phyloP scores from a whole-genome alignment of 35 echinoderm and acorn worm species.

The Chiridota heheva region DNA sequence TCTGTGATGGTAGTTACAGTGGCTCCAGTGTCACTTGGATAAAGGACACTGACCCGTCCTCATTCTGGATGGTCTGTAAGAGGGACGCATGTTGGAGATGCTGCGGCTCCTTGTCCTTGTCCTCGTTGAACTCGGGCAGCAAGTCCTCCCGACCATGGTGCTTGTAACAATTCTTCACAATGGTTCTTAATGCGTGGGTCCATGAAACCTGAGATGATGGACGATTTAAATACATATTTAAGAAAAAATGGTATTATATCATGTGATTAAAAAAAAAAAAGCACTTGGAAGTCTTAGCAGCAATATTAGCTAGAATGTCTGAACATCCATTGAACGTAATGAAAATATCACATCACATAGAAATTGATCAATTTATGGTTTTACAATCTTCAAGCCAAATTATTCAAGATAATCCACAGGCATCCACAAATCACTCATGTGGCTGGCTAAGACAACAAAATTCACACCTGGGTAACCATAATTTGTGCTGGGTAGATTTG shows the following conservation, averaged over 20 bases:
- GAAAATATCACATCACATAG: too few relatives aligned
- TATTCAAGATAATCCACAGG: too few relatives aligned
- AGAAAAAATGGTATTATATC: not conserved
- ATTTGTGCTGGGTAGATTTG: too few relatives aligned
- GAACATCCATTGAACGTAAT: too few relatives aligned
- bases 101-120: constrained; percentile 56
- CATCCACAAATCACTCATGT: too few relatives aligned
- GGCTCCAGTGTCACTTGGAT: constrained; percentile 93
- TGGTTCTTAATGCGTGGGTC: constrained; percentile 95
- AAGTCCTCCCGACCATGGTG: constrained; percentile 87
- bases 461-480: too few relatives aligned
- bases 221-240: not conserved
- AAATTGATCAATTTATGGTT: too few relatives aligned
- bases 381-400: too few relatives aligned
- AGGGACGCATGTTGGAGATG: constrained; percentile 48
- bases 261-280: not conserved
- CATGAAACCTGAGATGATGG: constrained; percentile 74
- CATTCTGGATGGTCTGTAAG: constrained; percentile 89
- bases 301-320: too few relatives aligned
- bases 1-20: constrained; percentile 93
- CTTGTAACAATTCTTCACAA: constrained; percentile 99
- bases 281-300: not conserved
- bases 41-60: constrained; percentile 91
- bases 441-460: too few relatives aligned
- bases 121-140: constrained; percentile 75